phyloP scores from a whole-genome alignment of 2,113 vertebrate genomes.

The Pelodiscus sinensis region DNA sequence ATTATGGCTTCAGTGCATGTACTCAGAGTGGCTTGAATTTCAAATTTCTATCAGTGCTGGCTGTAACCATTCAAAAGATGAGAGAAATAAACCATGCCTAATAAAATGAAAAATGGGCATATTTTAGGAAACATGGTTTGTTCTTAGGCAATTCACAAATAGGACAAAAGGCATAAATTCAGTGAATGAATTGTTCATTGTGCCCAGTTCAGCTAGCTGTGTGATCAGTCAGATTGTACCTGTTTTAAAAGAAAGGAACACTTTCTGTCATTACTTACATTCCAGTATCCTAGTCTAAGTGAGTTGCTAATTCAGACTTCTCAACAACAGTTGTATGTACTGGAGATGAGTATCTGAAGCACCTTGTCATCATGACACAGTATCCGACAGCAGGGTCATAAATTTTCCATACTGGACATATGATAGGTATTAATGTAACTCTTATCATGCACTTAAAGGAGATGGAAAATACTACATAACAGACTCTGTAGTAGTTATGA shows the following conservation, averaged over 20 bases:
- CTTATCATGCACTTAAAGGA: not conserved
- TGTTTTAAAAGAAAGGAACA: not conserved
- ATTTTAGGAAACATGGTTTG: not conserved
- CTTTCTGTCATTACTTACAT: not conserved
- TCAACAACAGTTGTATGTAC: not conserved
- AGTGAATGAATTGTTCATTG: not conserved
- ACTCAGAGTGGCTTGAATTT: not conserved
- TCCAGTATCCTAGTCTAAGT: not conserved
- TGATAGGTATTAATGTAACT: not conserved
- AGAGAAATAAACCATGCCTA: not conserved
- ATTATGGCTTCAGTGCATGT: not conserved
- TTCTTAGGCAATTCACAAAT: not conserved
- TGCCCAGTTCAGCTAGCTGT: not conserved
- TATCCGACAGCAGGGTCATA: not conserved
- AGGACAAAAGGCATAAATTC: not conserved
- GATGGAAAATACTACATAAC: not conserved
- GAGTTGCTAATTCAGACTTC: not conserved
- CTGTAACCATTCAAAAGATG: not conserved
- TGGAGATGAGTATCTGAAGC: not conserved
- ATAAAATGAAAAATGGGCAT: not conserved
- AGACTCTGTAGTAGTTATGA: not conserved
- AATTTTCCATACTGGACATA: not conserved
- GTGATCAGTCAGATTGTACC: not conserved
- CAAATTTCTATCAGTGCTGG: not conserved
- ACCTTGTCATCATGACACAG: not conserved